Evolutionary conservation across 1,140 invertebrate genomes (phyloP), one percentile per base, ranked within the genome.

Genomic region (Physella acuta): DNA sequence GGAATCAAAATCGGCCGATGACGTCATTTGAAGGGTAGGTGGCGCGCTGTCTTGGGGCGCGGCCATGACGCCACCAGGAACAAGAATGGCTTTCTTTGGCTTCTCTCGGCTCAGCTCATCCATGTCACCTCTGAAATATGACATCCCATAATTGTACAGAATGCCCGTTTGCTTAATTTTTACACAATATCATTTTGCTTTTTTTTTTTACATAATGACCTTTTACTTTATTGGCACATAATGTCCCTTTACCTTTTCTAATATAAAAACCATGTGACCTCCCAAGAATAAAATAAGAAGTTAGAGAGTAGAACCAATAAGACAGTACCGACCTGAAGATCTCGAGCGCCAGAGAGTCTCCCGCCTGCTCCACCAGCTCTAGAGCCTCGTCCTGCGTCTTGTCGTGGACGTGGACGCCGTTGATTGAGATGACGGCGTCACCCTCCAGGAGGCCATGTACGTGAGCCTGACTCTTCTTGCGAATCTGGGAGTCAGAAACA

Each of bases 391-490:
- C 73, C 30, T 79, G 78, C n/a, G 71, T 71, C 49, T 71, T 75
- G 65, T 78, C 79, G 26, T 70, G 65, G 11, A 77, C 71, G 24
- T 72, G 71, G 8, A 73, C 55, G 14, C 78, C 76, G 73, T 81
- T 81, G 26, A 81, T 76, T 61, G 69, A 72, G 2, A 79, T 24
- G 30, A 81, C 61, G 17, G 71, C 71, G 59, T 81, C 79, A 16
- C 75, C 79, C 51, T 81, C 79, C 51, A 70, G 49, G n/a, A 81
- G 68, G 28, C 77, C 79, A n/a, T 70, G 56, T 26, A 44, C 34
- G 58, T 78, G 71, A 34, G 79, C 75, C 51, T 76, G 75, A 66
- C 78, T 79, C 68, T 74, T 81, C 68, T 78, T 79, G 17, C 79
- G 75, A 31, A 81, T 75, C 79, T 81, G 66, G 16, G 4, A n/a